phyloP scores from a whole-genome alignment of 2,113 vertebrate species.

The Naja naja region DNA sequence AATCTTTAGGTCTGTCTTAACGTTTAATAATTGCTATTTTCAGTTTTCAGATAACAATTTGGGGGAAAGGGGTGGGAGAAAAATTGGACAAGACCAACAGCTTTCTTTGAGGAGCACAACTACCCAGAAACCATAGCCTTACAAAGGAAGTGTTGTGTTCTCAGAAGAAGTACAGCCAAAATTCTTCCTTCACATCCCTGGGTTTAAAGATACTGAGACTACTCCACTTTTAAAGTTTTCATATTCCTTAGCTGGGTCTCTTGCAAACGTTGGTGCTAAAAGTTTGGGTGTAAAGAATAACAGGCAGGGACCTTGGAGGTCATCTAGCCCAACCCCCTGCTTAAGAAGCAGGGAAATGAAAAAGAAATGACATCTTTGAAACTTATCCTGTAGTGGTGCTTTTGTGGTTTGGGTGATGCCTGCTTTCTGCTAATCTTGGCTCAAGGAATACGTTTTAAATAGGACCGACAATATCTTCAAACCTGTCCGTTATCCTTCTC shows the following conservation, averaged over 20 bases:
- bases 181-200: constrained; percentile 27
- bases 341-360: neutral
- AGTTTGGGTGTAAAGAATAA: neutral
- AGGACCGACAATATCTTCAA: neutral
- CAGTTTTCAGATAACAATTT: constrained; percentile 57
- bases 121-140: constrained; percentile 46
- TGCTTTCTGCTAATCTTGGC: neutral
- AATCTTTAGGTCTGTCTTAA: constrained; percentile 32
- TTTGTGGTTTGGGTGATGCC: neutral
- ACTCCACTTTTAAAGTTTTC: constrained; percentile 12
- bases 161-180: constrained; percentile 52
- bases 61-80: constrained; percentile 37
- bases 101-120: constrained; percentile 53
- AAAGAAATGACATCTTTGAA: neutral
- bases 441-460: neutral
- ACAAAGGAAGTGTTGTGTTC: constrained; percentile 63
- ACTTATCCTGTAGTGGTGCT: too few relatives aligned
- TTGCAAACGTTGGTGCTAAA: neutral
- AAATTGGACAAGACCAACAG: constrained; percentile 53
- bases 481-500: neutral
- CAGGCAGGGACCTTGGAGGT: neutral
- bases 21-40: constrained; percentile 53
- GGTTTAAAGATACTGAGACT: constrained; percentile 50
- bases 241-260: constrained; percentile 13
- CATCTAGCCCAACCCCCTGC: neutral